Evolutionary conservation across 2,797 vertebrate genomes (phyloP), one percentile per base, ranked within the genome.

Genomic region (Xenopus petersii): DNA sequence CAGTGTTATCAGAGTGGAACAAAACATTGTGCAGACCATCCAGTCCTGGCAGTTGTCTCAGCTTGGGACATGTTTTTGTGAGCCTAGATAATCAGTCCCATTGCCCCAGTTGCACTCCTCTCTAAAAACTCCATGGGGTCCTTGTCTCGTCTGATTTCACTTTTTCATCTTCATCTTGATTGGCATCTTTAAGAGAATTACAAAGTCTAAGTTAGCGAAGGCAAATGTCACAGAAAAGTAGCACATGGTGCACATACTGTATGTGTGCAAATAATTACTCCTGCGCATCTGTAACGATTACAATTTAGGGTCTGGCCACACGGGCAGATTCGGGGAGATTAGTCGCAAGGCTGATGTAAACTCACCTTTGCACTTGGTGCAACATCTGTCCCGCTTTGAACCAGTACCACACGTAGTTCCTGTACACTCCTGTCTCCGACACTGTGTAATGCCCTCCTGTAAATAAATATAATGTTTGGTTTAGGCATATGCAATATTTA

Each of bases 401-500:
- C 91, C 87, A 47, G 89, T 90, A 75, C 87, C 61, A 13, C 95
- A 95, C 79, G 92, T 84, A 0, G 91, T 77, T 0, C 88, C 74
- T 0, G 94, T 92, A 77, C 97, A 98, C 58, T 96, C 94, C 62
- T 98, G 94, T 81, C 94, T 92, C 84, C 96, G 95, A 85, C 97
- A 99, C 79, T 98, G 95, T 0, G 96, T 96, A 71, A 95, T 93
- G 0, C 97, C 97, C 0, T 96, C 92, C 97, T 99, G 86, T 1
- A 9, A 59, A 70, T 12, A 24, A 7, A 30, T 30, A 30, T 30
- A 30, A 30, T 30, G 4, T 30, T 30, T 30, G 26, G 26, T 30
- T 30, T 30, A 30, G 26, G 2, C 26, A 30, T 21, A 21, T 21
- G 21, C 21, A 21, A 21, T 21, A 21, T 21, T 21, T 21, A 21